Conservation (phyloP, 2,888 invertebrate genomes). For the Napeogenes sylphis region DNA sequence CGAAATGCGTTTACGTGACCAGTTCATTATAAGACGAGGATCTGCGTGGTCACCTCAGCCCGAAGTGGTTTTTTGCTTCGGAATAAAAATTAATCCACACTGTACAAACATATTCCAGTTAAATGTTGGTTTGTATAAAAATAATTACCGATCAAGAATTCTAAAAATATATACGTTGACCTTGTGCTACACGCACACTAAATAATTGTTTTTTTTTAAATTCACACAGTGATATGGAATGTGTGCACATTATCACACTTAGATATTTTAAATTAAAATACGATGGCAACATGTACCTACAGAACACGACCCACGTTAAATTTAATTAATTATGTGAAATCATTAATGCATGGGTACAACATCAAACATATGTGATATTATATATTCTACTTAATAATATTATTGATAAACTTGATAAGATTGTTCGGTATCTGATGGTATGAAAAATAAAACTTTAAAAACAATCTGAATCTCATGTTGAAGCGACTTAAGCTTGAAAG, state of each 20-base stretch:
- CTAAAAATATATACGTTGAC: no score
- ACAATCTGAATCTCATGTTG: conserved; percentile 5
- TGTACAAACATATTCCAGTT: no score
- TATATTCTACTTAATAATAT: no score
- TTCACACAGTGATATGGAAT: no score
- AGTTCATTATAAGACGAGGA: conserved; percentile 73
- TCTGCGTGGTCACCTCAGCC: conserved; percentile 52
- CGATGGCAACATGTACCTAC: background rate
- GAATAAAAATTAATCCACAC: background rate
- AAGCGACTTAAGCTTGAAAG: conserved; percentile 21
- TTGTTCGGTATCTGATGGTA: background rate
- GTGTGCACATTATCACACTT: background rate
- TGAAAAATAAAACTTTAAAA: conserved; percentile 6
- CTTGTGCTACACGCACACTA: no score
- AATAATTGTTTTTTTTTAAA: no score
- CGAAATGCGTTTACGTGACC: conserved; percentile 78
- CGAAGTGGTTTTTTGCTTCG: conserved; percentile 33
- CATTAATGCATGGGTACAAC: no score
- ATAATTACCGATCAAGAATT: no score
- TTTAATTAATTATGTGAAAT: no score
- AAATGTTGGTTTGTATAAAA: no score
- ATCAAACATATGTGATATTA: no score
- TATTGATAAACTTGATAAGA: background rate
- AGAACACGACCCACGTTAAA: no score
- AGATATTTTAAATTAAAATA: conserved; percentile 1